Evolutionary conservation across 2,113 vertebrate genomes (phyloP), one percentile per base, ranked within the genome.

Genomic region (Platysteira castanea): DNA sequence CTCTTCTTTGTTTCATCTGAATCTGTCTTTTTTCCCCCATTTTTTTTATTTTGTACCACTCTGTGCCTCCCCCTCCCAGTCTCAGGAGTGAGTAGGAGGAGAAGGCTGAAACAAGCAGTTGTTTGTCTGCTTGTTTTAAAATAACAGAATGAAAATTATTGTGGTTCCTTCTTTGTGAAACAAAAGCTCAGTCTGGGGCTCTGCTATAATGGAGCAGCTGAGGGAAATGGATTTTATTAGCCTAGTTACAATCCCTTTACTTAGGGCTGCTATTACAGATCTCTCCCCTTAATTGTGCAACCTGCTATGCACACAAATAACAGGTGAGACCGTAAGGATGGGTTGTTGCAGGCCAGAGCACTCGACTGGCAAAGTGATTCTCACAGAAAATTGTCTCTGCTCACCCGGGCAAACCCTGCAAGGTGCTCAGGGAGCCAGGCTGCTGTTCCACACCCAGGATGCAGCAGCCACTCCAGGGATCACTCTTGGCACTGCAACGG

Each of bases 201-300:
- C 30, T 6, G 15, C 42, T 76, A 1, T 67, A 86, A 56, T 60
- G 56, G 24, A 78, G 54, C n/a, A 60, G 57, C 81, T 33, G 57
- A 79, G 49, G 30, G 23, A 91, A 83, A 91, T 56, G 49, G 41
- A 30, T 96, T 90, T 86, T 74, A 90, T 92, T 89, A 97, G 59
- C 47, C 78, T 47, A 60, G 35, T 71, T 96, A 50, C 84, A 54
- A 53, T 59, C 93, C 76, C 77, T 81, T 94, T 61, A 78, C 79
- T 87, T 81, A 95, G 68, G 42, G 50, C 42, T 90, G 50, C 95
- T 94, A 92, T 96, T 93, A 88, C 78, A 69, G 65, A 28, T 39
- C 92, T 84, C 64, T 71, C 53, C 89, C 74, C 64, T 82, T 95
- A 96, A 93, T 79, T 94, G 84, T 73, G 84, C 92, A 90, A 47